Percentiles rank a stretch among this genome's conserved stretches.
These are phyloP conservation scores for Bombus breviceps DNA, from an alignment of 1,140 invertebrate genomes.

Conservation along the genomic window DNA sequence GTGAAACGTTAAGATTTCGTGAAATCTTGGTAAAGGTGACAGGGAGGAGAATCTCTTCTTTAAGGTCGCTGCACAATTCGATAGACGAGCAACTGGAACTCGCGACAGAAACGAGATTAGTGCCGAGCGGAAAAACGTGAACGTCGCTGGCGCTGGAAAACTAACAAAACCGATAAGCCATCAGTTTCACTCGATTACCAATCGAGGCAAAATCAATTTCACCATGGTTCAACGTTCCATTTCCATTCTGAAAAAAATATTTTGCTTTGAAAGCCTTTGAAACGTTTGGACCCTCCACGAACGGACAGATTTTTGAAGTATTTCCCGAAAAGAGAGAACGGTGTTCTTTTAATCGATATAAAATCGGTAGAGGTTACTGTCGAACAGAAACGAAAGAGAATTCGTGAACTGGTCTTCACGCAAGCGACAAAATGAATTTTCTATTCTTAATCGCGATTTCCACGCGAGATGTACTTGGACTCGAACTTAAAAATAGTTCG, in stretches of 20 bases:
- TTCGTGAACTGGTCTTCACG: background rate
- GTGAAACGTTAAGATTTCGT: background rate
- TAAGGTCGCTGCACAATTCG: slow-evolving; percentile 5
- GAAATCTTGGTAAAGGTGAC: background rate
- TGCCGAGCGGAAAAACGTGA: slow-evolving; percentile 1
- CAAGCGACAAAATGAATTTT: slow-evolving; percentile 6
- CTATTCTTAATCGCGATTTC: slow-evolving; percentile 28
- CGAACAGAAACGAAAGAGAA: background rate
- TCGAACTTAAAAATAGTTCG: slow-evolving; percentile 4
- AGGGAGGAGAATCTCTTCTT: background rate
- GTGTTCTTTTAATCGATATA: background rate
- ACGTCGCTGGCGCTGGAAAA: background rate
- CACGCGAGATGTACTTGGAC: background rate
- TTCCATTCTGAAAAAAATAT: background rate
- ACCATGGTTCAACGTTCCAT: background rate
- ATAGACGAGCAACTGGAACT: background rate
- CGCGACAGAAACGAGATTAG: slow-evolving; percentile 24
- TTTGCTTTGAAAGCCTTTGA: background rate
- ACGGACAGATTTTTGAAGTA: background rate
- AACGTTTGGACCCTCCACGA: background rate
- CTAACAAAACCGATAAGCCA: slow-evolving; percentile 26
- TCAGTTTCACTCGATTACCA: slow-evolving; percentile 26
- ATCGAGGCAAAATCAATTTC: slow-evolving; percentile 1
- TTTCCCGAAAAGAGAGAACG: background rate
- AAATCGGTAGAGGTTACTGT: background rate